A percentile compares a stretch with the other conserved stretches of the same genome.
Evolutionary conservation across 1,140 invertebrate genomes (phyloP).

Genomic region (Solenopsis fugax): DNA sequence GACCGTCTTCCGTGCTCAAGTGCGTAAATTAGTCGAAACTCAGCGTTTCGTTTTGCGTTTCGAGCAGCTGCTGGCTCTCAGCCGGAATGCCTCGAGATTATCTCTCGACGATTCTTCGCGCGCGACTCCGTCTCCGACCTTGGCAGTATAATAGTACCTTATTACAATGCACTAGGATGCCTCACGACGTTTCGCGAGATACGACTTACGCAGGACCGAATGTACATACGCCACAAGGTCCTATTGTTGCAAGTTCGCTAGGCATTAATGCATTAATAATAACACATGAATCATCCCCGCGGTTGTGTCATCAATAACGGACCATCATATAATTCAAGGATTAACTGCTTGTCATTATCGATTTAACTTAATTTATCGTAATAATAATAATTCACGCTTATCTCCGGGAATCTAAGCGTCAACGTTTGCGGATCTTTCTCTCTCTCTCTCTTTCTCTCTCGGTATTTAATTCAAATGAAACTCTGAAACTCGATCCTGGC

Average conservation of each 20-base stretch:
- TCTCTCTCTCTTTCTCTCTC: slow-evolving; percentile 1
- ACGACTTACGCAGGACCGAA: slow-evolving; percentile 14
- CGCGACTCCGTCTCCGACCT: background rate
- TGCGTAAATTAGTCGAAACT: slow-evolving; percentile 14
- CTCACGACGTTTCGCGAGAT: background rate
- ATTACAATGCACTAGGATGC: slow-evolving; percentile 20
- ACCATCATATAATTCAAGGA: slow-evolving; percentile 5
- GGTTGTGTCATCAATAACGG: slow-evolving; percentile 14
- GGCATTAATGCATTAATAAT: slow-evolving; percentile 35
- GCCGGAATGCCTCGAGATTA: background rate
- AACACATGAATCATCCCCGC: slow-evolving; percentile 13
- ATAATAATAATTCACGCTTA: background rate
- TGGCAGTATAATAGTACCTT: slow-evolving; percentile 7
- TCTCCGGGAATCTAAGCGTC: background rate
- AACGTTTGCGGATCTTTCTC: slow-evolving; percentile 12
- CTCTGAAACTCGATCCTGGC: slow-evolving; percentile 41
- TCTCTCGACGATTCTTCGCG: slow-evolving; percentile 10
- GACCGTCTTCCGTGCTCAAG: background rate
- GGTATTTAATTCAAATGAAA: slow-evolving; percentile 37
- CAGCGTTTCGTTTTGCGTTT: background rate
- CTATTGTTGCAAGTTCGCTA: slow-evolving; percentile 11
- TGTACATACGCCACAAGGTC: background rate
- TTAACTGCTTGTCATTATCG: background rate
- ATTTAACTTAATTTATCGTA: slow-evolving; percentile 19
- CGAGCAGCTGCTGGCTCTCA: background rate